phyloP scores from a whole-genome alignment of 2,113 vertebrate species.

The Stigmatopora argus region DNA sequence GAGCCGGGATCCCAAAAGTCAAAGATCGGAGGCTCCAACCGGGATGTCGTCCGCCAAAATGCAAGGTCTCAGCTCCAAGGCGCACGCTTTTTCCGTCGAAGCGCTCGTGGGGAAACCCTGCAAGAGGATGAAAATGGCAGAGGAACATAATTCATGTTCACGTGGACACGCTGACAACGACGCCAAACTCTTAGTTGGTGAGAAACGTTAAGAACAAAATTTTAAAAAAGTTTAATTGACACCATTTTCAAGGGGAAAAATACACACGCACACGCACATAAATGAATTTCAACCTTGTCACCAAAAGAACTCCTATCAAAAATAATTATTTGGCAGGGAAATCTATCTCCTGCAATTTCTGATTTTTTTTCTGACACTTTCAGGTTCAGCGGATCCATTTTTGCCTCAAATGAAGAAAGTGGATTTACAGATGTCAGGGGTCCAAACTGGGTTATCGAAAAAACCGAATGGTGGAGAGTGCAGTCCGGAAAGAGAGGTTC shows the following conservation, averaged over 20 bases:
- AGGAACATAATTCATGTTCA: slow-evolving; percentile 51
- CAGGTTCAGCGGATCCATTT: slow-evolving; percentile 26
- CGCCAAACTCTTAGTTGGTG: slow-evolving; percentile 40
- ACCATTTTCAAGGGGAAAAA: not conserved
- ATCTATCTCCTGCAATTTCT: not conserved
- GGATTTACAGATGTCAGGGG: slow-evolving; percentile 23
- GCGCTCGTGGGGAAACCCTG: slow-evolving; percentile 76
- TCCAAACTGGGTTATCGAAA: slow-evolving; percentile 24
- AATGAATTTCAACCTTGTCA: not conserved
- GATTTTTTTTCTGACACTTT: not conserved
- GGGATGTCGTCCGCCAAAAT: slow-evolving; percentile 53
- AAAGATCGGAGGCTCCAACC: slow-evolving; percentile 6
- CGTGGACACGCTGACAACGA: slow-evolving; percentile 27
- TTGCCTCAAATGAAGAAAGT: slow-evolving; percentile 26
- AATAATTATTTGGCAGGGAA: not conserved
- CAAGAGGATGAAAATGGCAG: slow-evolving; percentile 78
- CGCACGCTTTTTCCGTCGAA: slow-evolving; percentile 86
- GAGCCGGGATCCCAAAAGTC: slow-evolving; percentile 19
- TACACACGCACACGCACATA: not conserved
- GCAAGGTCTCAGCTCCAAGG: slow-evolving; percentile 83
- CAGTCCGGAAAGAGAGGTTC: slow-evolving; percentile 56
- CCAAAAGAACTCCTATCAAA: not conserved
- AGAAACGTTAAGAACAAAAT: slow-evolving; percentile 10
- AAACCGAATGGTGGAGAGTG: slow-evolving; percentile 37
- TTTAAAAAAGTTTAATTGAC: not conserved